A percentile compares a stretch with the other conserved stretches of the same genome.
phyloP scores from a whole-genome alignment of 2,113 vertebrate genomes.

The Atractosteus spatula region DNA sequence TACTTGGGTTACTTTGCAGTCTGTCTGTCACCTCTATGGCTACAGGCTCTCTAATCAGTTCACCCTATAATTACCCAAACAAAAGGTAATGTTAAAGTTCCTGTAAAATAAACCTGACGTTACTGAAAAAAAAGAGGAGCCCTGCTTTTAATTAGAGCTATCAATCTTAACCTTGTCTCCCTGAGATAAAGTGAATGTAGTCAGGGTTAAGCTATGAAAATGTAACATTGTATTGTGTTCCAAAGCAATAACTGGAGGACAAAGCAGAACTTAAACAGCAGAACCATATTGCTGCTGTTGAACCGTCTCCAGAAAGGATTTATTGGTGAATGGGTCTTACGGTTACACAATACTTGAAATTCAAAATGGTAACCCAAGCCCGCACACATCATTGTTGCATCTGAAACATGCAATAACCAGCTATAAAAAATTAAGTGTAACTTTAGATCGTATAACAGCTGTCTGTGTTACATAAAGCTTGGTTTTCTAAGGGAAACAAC shows the following conservation, averaged over 20 bases:
- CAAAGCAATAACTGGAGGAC: slow-evolving; percentile 37
- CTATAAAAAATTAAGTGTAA: slow-evolving; percentile 72
- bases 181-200: slow-evolving; percentile 69
- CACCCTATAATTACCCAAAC: slow-evolving; percentile 74
- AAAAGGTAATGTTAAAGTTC: slow-evolving; percentile 72
- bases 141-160: slow-evolving; percentile 74
- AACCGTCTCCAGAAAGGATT: slow-evolving; percentile 71
- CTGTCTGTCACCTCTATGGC: slow-evolving; percentile 75
- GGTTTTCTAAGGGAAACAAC: slow-evolving; percentile 49
- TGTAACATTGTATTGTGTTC: slow-evolving; percentile 47
- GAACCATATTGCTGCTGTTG: slow-evolving; percentile 49
- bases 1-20: slow-evolving; percentile 71
- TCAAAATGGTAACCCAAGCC: slow-evolving; percentile 72
- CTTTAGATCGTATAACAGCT: slow-evolving; percentile 70
- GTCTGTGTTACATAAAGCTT: slow-evolving; percentile 53
- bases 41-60: slow-evolving; percentile 72
- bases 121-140: slow-evolving; percentile 63
- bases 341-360: slow-evolving; percentile 67
- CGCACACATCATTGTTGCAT: slow-evolving; percentile 58
- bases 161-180: slow-evolving; percentile 79
- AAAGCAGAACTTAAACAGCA: slow-evolving; percentile 46
- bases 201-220: slow-evolving; percentile 64
- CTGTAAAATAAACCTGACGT: slow-evolving; percentile 74
- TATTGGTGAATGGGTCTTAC: slow-evolving; percentile 61
- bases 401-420: slow-evolving; percentile 58